Evolutionary conservation across 2,888 invertebrate species (phyloP), one percentile per base, ranked within the genome.

Genomic region (Eristalis tenax): DNA sequence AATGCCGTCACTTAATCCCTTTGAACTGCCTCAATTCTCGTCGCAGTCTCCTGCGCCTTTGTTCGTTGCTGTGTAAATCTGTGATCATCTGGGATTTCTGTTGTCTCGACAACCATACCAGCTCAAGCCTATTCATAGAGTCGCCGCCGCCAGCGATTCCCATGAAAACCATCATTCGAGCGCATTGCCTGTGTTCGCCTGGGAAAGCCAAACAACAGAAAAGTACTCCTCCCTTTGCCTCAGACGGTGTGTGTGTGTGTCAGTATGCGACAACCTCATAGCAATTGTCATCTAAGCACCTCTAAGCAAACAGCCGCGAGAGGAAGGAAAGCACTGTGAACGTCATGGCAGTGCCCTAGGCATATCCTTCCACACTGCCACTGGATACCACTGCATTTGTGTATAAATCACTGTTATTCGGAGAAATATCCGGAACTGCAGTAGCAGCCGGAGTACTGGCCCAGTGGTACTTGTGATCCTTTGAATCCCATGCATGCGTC

Each of bases 321-420:
- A 26, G 28, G 43, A 56, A 43, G 66, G 83, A 69, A 57, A 71
- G 59, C 70, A 83, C 71, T 71, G 65, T 22, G 59, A 28, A 70
- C 77, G 70, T 63, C 70, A 38, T 70, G 77, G 56, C 56, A 78
- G 38, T 64, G 63, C 50, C 57, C 70, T 64, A 63, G 69, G 69
- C 35, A 77, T 63, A 63, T 64, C 64, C 70, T 64, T 70, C 43
- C 56, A 59, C 50, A 57, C 50, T 13, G 38, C 38, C 38, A 69
- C 61, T 69, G 63, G n/a, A 61, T 63, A 61, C 70, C 79, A 50
- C 50, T 50, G 50, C 50, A 18, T 23, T 59, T 63, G 56, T 66
- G 65, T 80, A 81, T 71, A 76, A 77, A 85, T 74, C 85, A 71
- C 63, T 68, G 81, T 82, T 81, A 74, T 85, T 85, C 85, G 85